A percentile compares a stretch with the other conserved stretches of the same genome.
Evolutionary conservation across 2,113 vertebrate genomes (phyloP).

Genomic region (Cebus imitator): DNA sequence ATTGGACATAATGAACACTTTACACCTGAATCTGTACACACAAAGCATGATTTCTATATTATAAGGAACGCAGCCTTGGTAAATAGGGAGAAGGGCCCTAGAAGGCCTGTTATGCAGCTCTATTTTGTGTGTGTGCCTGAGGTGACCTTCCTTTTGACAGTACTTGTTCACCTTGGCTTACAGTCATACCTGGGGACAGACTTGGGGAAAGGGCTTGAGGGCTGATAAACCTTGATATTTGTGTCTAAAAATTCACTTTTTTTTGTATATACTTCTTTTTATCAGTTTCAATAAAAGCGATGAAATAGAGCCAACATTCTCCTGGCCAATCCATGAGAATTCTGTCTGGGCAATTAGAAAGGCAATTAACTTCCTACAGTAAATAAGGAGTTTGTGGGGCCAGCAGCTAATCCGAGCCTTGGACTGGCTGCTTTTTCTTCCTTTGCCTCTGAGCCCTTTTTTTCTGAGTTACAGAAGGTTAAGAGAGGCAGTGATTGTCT

Average conservation of each 20-base stretch:
- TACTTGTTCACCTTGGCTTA: not conserved
- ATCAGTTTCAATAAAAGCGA: not conserved
- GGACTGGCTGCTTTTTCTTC: not conserved
- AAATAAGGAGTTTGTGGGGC: not conserved
- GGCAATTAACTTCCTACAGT: not conserved
- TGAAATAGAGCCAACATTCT: slow-evolving; percentile 29
- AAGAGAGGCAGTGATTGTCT: not conserved
- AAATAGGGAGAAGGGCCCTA: not conserved
- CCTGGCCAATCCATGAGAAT: slow-evolving; percentile 15
- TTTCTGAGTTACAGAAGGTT: not conserved
- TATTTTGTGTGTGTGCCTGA: not conserved
- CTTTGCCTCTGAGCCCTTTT: not conserved
- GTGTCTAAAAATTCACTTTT: slow-evolving; percentile 27
- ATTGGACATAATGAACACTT: not conserved
- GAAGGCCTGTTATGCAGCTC: not conserved
- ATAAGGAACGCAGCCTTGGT: not conserved
- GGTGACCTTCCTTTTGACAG: not conserved
- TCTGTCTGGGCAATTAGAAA: not conserved
- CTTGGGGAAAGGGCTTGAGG: not conserved
- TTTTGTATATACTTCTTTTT: slow-evolving; percentile 10
- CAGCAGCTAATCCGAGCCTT: not conserved
- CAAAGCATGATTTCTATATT: not conserved
- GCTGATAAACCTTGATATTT: not conserved
- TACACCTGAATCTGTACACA: not conserved
- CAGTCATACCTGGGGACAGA: not conserved